These are phyloP conservation scores for Junonia oenone DNA, from an alignment of 2,888 invertebrate genomes.

Conservation along the genomic window DNA sequence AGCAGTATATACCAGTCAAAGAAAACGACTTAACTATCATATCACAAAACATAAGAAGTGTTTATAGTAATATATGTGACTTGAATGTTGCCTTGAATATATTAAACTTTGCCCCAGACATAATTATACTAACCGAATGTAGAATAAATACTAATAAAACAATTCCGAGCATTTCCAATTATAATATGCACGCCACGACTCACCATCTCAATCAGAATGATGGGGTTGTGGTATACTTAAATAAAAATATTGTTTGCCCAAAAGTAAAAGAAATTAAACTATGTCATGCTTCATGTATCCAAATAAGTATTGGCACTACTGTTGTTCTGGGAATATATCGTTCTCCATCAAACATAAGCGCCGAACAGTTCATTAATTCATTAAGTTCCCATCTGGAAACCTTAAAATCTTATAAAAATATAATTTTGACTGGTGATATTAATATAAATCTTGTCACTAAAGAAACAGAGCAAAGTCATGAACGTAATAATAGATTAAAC, in stretches of 20 bases:
- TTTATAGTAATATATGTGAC: background rate
- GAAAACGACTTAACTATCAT: background rate
- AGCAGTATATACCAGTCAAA: background rate
- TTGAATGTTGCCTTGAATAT: background rate
- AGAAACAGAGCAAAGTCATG: background rate
- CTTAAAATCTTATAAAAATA: background rate
- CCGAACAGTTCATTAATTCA: background rate
- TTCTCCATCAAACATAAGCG: background rate
- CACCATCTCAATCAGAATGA: background rate
- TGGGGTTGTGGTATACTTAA: constrained; percentile 2
- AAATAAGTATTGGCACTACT: background rate
- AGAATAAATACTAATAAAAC: background rate
- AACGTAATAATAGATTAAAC: background rate
- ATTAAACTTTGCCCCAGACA: background rate
- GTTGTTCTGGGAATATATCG: background rate
- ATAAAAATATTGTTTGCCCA: background rate
- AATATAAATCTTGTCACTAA: background rate
- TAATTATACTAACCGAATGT: background rate
- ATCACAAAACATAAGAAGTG: constrained; percentile 2
- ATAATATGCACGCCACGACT: background rate
- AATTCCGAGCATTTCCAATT: background rate
- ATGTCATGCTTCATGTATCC: background rate
- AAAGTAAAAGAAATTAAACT: background rate
- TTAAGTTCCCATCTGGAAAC: background rate
- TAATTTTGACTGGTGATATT: constrained; percentile 2